Percentiles rank a stretch among this genome's conserved stretches.
These are phyloP conservation scores for Drosophila ananassae DNA, from an alignment of 1,140 invertebrate genomes.

Conservation along the genomic window DNA sequence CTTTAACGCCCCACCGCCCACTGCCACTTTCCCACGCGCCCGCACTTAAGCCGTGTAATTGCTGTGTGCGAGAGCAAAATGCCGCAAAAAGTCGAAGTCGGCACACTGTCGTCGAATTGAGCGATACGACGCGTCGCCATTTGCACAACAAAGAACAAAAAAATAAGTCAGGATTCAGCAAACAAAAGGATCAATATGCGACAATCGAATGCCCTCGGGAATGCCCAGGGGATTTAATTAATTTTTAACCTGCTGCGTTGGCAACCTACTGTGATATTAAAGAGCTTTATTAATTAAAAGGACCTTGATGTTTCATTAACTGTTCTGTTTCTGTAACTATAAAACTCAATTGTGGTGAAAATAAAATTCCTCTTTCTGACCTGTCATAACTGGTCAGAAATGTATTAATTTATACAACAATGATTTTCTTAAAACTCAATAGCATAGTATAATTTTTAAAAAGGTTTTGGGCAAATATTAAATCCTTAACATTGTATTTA, in stretches of 20 bases:
- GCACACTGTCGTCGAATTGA: conserved; percentile 36
- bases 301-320: not conserved
- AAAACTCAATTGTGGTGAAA: too few relatives aligned
- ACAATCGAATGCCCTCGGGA: conserved; percentile 22
- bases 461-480: too few relatives aligned
- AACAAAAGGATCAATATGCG: conserved; percentile 19
- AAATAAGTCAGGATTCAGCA: not conserved
- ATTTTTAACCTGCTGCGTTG: not conserved
- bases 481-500: too few relatives aligned
- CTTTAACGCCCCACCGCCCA: not conserved
- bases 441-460: too few relatives aligned
- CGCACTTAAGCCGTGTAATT: conserved; percentile 62
- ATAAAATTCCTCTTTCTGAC: too few relatives aligned
- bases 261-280: not conserved
- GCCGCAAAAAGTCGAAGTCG: conserved; percentile 54
- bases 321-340: too few relatives aligned
- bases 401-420: too few relatives aligned
- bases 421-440: too few relatives aligned
- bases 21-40: conserved; percentile 24
- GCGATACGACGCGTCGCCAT: conserved; percentile 36
- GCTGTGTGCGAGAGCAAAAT: conserved; percentile 42
- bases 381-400: too few relatives aligned
- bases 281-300: conserved; percentile 9
- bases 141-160: conserved; percentile 33
- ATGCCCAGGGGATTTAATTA: not conserved